A percentile compares a stretch with the other conserved stretches of the same genome.
phyloP scores from a whole-genome alignment of 2,113 vertebrate species.

The Melanotaenia duboulayi region DNA sequence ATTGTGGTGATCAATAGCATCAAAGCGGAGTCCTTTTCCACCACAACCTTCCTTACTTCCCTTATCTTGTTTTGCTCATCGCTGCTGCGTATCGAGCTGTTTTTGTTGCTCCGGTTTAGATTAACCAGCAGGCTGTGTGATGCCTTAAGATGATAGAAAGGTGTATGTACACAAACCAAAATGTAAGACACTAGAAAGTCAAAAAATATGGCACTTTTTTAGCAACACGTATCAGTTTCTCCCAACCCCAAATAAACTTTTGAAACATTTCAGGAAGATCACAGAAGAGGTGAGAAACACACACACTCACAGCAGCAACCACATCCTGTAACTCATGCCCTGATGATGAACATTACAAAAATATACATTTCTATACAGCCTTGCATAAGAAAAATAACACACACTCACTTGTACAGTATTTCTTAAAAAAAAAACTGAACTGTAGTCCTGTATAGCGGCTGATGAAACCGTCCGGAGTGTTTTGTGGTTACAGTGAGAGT shows the following conservation, averaged over 20 bases:
- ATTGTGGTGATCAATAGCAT: slow-evolving; percentile 3
- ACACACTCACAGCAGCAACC: slow-evolving; percentile 63
- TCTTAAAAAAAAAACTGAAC: slow-evolving; percentile 11
- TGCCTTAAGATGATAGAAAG: slow-evolving; percentile 11
- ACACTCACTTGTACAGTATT: slow-evolving; percentile 43
- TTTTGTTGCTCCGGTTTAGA: background rate
- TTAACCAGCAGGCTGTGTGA: background rate
- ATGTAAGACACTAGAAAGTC: slow-evolving; percentile 73
- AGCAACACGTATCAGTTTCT: slow-evolving; percentile 45
- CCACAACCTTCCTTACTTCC: background rate
- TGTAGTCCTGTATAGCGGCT: slow-evolving; percentile 54
- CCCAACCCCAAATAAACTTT: slow-evolving; percentile 22
- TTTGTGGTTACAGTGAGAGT: slow-evolving; percentile 63
- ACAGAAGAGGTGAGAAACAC: slow-evolving; percentile 67
- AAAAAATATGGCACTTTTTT: slow-evolving; percentile 82
- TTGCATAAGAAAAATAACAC: slow-evolving; percentile 84
- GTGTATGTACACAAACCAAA: slow-evolving; percentile 50
- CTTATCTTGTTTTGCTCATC: background rate
- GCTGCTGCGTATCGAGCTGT: background rate
- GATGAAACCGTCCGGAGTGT: slow-evolving; percentile 41
- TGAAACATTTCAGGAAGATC: slow-evolving; percentile 71
- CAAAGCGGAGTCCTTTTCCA: slow-evolving; percentile 1
- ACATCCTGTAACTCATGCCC: slow-evolving; percentile 78
- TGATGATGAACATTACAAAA: slow-evolving; percentile 84
- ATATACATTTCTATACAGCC: slow-evolving; percentile 85